These are phyloP conservation scores for Cynoglossus semilaevis DNA, from an alignment of 2,113 vertebrate genomes.

Conservation along the genomic window DNA sequence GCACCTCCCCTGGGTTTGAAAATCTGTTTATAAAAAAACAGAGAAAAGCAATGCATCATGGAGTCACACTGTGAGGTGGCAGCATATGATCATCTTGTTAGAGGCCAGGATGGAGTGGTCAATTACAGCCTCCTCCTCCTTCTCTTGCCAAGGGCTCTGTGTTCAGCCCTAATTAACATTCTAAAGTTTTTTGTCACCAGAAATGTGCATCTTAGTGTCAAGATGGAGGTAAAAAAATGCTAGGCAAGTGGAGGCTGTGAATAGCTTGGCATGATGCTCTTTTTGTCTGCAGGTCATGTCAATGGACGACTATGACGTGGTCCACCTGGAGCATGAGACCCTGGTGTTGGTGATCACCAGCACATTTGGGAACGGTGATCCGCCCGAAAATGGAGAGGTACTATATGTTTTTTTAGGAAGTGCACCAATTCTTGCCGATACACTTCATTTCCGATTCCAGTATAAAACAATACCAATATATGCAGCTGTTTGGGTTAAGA, in stretches of 20 bases:
- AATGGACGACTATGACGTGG: constrained; percentile 95
- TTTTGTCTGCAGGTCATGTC: constrained; percentile 81
- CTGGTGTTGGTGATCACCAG: constrained; percentile 92
- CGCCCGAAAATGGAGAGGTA: constrained; percentile 96
- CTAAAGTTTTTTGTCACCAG: constrained; percentile 31
- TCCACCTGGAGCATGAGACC: constrained; percentile 93
- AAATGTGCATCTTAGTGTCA: constrained; percentile 23
- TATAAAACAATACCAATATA: neutral
- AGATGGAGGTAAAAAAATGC: constrained; percentile 15
- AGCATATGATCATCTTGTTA: constrained; percentile 72
- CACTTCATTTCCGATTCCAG: no score
- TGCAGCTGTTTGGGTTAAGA: no score
- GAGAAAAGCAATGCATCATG: constrained; percentile 26
- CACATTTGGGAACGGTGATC: constrained; percentile 95
- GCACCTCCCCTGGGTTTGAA: constrained; percentile 46
- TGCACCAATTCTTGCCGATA: neutral
- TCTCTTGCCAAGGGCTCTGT: constrained; percentile 36
- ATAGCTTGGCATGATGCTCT: neutral
- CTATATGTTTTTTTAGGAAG: neutral
- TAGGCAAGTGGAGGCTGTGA: neutral
- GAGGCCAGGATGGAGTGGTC: constrained; percentile 57
- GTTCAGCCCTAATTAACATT: constrained; percentile 50
- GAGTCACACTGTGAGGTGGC: constrained; percentile 50
- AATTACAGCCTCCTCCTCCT: constrained; percentile 50
- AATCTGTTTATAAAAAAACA: constrained; percentile 32